Base-by-base conservation (phyloP, 1,140 invertebrate genomes). In the Drosophila quadrilineata region DNA sequence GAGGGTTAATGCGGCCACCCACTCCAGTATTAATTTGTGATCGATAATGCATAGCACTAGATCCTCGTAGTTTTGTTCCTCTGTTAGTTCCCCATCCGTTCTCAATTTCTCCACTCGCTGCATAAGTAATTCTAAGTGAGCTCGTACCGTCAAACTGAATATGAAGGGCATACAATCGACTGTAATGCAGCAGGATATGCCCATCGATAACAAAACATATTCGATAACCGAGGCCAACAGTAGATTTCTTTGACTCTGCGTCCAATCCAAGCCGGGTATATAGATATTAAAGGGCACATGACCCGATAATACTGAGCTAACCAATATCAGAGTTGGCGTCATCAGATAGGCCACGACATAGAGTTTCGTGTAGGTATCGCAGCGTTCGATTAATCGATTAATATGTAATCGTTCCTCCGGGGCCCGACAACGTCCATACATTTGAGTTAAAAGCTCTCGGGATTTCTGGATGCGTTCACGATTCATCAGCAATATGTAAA, bases 1-100 rank as follows among this genome's bases (percentile, higher is more conserved):
- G 6, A 2, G 1, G 4, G 6, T 6, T 28, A 3, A 2, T 3
- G 26, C 6, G n/a, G 10, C 19, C 3, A 2, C 0, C 64, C 31
- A 80, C 76, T 68, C 63, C 0, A 53, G 3, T 1, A 80, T 68
- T 0, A 80, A 22, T 2, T 71, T 63, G 9, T 82, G 76, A 35
- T 82, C 68, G 35, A 62, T 49, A 29, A 80, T 72, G 46, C 76
- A 82, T 0, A 50, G 50, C 1, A 58, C 31, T 2, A 80, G 53
- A 12, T 71, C 58, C 9, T 53, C 24, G 3, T 46, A 40, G 22
- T 71, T 62, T 0, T 65, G 33, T 0, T 5, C 8, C 0, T 65
- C 68, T 3, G n/a, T 62, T 21, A 45, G 10, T 0, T 6, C 12
- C 0, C 40, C 6, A 21, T 72, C 33, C 0, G 14, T 52, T 8